phyloP scores from a whole-genome alignment of 2,888 invertebrate species.

The Temnothorax unifasciatus region DNA sequence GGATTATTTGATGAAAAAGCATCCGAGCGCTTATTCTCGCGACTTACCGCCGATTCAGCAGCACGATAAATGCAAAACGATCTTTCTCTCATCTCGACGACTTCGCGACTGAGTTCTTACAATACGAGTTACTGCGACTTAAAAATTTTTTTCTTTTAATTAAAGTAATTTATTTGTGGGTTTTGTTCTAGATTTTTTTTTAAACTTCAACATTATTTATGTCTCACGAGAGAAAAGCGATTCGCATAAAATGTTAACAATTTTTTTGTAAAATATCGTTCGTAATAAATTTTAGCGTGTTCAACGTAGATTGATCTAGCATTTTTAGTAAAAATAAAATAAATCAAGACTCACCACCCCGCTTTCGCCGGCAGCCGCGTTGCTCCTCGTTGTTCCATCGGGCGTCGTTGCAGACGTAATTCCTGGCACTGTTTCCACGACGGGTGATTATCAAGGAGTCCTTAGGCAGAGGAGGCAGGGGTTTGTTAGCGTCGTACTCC shows the following conservation, averaged over 20 bases:
- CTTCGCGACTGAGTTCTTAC: background rate
- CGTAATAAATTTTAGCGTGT: background rate
- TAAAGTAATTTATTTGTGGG: background rate
- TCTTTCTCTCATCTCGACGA: background rate
- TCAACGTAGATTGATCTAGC: background rate
- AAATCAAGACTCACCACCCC: constrained; percentile 77
- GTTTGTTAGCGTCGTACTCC: constrained; percentile 85
- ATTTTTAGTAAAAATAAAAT: background rate
- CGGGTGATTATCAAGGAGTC: constrained; percentile 3
- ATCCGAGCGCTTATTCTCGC: background rate
- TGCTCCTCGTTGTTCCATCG: constrained; percentile 83
- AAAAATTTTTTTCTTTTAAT: background rate
- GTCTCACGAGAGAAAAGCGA: background rate
- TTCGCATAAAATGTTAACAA: background rate
- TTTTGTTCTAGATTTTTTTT: background rate
- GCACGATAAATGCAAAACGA: constrained; percentile 28
- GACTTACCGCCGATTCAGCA: constrained; percentile 31
- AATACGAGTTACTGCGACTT: background rate
- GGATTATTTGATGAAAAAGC: constrained; percentile 49
- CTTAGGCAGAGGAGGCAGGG: constrained; percentile 85
- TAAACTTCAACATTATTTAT: background rate
- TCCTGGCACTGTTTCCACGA: constrained; percentile 54
- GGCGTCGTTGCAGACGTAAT: constrained; percentile 40
- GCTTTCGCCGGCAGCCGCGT: constrained; percentile 87
- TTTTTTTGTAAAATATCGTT: background rate